Percentiles rank a stretch among this genome's conserved stretches.
These are phyloP conservation scores for Anser cygnoides DNA, from an alignment of 2,113 vertebrate species.

Conservation along the genomic window DNA sequence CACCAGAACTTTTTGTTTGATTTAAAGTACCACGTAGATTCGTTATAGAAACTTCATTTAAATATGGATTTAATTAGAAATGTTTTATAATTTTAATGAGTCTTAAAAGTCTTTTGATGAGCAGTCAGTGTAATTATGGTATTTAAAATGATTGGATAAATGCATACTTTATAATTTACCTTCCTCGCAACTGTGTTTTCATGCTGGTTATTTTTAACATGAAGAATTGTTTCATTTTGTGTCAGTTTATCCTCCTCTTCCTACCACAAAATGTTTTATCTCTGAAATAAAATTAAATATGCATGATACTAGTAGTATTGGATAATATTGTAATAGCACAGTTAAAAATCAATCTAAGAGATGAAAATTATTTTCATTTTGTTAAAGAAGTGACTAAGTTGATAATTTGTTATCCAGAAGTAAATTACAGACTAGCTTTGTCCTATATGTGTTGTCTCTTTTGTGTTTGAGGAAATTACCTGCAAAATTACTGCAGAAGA, in stretches of 20 bases:
- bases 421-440: slow-evolving; percentile 43
- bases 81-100: slow-evolving; percentile 83
- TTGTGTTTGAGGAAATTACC: slow-evolving; percentile 59
- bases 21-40: slow-evolving; percentile 72
- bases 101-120: slow-evolving; percentile 81
- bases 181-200: slow-evolving; percentile 76
- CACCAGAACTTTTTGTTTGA: slow-evolving; percentile 70
- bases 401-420: slow-evolving; percentile 48
- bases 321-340: slow-evolving; percentile 35
- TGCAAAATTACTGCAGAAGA: slow-evolving; percentile 50
- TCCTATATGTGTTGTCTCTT: slow-evolving; percentile 14
- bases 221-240: slow-evolving; percentile 76
- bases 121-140: slow-evolving; percentile 79
- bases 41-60: slow-evolving; percentile 78
- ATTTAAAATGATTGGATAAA: slow-evolving; percentile 82
- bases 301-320: slow-evolving; percentile 62
- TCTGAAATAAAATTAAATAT: slow-evolving; percentile 73
- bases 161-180: slow-evolving; percentile 79
- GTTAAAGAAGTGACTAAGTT: slow-evolving; percentile 51
- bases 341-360: slow-evolving; percentile 67
- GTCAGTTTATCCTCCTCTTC: slow-evolving; percentile 63
- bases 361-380: slow-evolving; percentile 67
- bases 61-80: slow-evolving; percentile 84
- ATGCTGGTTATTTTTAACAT: slow-evolving; percentile 69
- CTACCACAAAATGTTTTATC: slow-evolving; percentile 72